These are phyloP conservation scores for Hydractinia symbiolongicarpus DNA, from an alignment of 30 jellyfish, hydroid and myxozoan species.

Conservation along the genomic window DNA sequence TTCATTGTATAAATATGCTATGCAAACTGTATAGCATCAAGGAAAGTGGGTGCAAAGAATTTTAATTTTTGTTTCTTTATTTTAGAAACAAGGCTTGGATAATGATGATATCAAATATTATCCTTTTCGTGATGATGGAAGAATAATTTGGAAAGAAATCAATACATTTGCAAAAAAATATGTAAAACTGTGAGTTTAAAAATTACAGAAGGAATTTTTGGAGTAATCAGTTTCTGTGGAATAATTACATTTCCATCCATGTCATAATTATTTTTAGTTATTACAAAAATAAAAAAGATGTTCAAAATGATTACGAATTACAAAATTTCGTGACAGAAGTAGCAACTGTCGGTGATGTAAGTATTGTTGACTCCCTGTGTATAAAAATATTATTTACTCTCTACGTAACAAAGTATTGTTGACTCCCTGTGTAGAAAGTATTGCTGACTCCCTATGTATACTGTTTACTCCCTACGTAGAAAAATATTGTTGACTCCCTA, in stretches of 20 bases:
- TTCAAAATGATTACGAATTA: slow-evolving; percentile 50
- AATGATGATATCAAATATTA: slow-evolving; percentile 34
- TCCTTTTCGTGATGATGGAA: slow-evolving; percentile 84
- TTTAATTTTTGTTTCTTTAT: no score
- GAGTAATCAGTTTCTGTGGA: background rate
- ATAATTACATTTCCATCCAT: background rate
- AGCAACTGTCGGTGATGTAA: slow-evolving; percentile 49
- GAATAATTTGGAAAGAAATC: slow-evolving; percentile 35
- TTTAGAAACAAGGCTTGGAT: slow-evolving; percentile 29
- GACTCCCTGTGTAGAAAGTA: no score
- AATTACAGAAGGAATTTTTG: background rate
- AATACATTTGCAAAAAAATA: slow-evolving; percentile 41
- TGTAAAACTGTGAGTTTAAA: slow-evolving; percentile 46
- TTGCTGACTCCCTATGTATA: no score
- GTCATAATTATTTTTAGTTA: slow-evolving; percentile 22
- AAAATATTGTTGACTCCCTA: no score
- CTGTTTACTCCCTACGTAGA: no score
- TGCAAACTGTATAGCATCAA: background rate
- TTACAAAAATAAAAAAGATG: slow-evolving; percentile 30
- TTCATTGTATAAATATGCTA: background rate
- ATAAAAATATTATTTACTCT: no score
- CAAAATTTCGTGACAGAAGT: slow-evolving; percentile 61
- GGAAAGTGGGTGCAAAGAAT: background rate
- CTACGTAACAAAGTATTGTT: no score
- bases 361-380: no score